Percentiles rank a stretch among this genome's conserved stretches.
These are phyloP conservation scores for Microvelia longipes DNA, from an alignment of 1,140 invertebrate species.

Conservation along the genomic window DNA sequence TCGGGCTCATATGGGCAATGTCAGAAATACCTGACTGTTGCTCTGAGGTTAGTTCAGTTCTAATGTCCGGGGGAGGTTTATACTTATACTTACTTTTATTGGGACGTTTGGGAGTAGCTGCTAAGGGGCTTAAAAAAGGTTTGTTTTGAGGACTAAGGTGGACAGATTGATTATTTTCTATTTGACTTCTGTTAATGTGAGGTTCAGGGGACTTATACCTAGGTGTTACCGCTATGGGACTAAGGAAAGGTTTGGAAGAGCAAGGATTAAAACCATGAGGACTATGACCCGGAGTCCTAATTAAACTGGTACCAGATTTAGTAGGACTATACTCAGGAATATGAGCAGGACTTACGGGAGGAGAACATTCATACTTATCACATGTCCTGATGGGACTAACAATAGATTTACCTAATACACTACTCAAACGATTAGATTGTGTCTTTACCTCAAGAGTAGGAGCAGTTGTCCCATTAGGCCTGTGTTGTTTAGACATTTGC, in stretches of 20 bases:
- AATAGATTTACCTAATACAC: neutral
- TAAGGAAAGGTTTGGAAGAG: neutral
- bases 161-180: neutral
- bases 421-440: neutral
- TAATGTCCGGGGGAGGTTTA: neutral
- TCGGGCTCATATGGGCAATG: neutral
- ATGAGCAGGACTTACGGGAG: neutral
- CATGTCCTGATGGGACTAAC: neutral
- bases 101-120: neutral
- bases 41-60: neutral
- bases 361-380: neutral
- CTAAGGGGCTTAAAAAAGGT: neutral
- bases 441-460: conserved; percentile 11
- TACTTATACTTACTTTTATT: neutral
- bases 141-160: neutral
- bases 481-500: conserved; percentile 7
- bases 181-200: neutral
- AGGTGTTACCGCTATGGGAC: neutral
- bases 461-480: conserved; percentile 12
- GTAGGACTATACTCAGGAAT: neutral
- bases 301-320: neutral
- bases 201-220: neutral
- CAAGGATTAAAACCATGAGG: neutral
- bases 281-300: neutral
- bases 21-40: neutral